A percentile compares a stretch with the other conserved stretches of the same genome.
phyloP scores from a whole-genome alignment of 2,113 vertebrate species.

The Oostethus manadensis region DNA sequence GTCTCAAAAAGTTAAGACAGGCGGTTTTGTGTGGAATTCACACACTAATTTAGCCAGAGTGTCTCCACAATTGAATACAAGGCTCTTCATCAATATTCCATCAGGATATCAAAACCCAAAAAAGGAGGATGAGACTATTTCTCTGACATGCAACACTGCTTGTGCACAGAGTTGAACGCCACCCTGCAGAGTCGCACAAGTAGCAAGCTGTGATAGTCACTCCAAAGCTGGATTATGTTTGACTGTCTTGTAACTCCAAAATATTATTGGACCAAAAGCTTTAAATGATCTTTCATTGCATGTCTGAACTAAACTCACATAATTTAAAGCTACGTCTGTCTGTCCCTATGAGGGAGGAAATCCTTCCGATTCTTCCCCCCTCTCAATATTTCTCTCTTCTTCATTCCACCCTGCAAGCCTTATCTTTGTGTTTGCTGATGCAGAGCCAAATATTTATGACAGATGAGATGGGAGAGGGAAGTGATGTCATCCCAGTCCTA shows the following conservation, averaged over 20 bases:
- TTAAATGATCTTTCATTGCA: conserved; percentile 68
- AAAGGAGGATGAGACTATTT: conserved; percentile 32
- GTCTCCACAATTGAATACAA: conserved; percentile 46
- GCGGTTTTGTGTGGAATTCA: conserved; percentile 19
- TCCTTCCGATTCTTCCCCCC: conserved; percentile 21
- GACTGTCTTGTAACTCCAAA: conserved; percentile 34
- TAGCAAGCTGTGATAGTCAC: conserved; percentile 35
- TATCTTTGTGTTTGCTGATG: conserved; percentile 66
- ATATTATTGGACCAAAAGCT: conserved; percentile 43
- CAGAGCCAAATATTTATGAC: conserved; percentile 73
- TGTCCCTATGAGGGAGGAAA: conserved; percentile 42
- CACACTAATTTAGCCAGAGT: conserved; percentile 19
- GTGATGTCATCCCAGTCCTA: conserved; percentile 74
- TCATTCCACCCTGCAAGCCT: conserved; percentile 29
- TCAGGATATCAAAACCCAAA: conserved; percentile 48
- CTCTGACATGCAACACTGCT: conserved; percentile 37
- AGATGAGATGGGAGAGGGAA: conserved; percentile 64
- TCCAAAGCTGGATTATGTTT: conserved; percentile 43
- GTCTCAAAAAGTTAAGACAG: conserved; percentile 10
- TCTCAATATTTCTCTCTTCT: conserved; percentile 29
- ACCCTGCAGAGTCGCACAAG: conserved; percentile 18
- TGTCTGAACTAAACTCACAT: conserved; percentile 32
- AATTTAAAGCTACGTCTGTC: conserved; percentile 52
- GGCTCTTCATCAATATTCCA: conserved; percentile 58
- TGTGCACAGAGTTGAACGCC: conserved; percentile 22